Base-by-base conservation (phyloP, 2,113 vertebrate genomes). In the Fregetta grallaria region DNA sequence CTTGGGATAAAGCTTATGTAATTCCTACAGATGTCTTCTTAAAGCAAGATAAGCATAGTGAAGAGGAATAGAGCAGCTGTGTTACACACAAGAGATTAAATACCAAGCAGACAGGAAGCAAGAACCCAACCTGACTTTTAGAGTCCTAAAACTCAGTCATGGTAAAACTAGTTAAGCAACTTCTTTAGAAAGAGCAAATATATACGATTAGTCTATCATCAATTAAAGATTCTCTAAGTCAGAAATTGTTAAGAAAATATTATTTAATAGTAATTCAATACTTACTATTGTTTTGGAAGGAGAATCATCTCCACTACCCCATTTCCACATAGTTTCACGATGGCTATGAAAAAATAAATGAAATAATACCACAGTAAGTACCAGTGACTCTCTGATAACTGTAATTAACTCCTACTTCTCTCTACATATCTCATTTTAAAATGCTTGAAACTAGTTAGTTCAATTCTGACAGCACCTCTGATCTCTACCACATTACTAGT, bases 271-370 rank as follows among this genome's bases (percentile, higher is more conserved):
- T 12, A 76, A 71, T 62, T 88, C 42, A 73, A 42, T 88, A 99
- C 98, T 99, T 96, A 99, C 98, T 72, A n/a, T 93, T 68, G 96
- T 90, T 88, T 97, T 97, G 36, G 98, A 92, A 92, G 96, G 96
- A 72, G 98, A 98, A 94, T 98, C 98, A 36, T 98, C 98, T 71
- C 96, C 97, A 15, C 98, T 98, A 80, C 98, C 97, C 98, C 99
- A 99, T 96, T 98, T 99, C 98, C 99, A 98, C 99, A 99, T 99
- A 98, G 90, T 97, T 97, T 84, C 89, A 83, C 42, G 15, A 67
- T 27, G 78, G 76, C 97, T 97, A 66, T 9, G 17, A 68, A 85
- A 97, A 90, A 50, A 90, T 9, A 92, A 90, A 91, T 14, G 0
- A 71, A 86, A 80, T 40, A 90, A 88, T 12, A 83, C 5, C 59